Evolutionary conservation across 2,113 vertebrate species (phyloP).

Genomic region (Rana temporaria): DNA sequence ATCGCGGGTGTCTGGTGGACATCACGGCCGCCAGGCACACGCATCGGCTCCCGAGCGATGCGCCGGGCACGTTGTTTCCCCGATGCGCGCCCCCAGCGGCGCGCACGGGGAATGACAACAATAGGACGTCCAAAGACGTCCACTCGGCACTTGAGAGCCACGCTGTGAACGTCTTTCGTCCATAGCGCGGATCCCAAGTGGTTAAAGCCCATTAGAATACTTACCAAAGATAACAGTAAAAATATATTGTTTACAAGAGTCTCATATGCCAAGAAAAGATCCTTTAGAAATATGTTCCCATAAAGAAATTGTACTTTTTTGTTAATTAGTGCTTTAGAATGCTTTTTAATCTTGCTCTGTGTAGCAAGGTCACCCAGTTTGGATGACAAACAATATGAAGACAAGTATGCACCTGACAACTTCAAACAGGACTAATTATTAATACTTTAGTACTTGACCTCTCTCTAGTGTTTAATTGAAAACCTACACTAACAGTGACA

Average conservation of each 20-base stretch:
- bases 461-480: neutral
- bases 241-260: neutral
- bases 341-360: neutral
- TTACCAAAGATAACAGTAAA: neutral
- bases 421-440: neutral
- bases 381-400: neutral
- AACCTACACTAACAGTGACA: neutral
- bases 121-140: too few species aligned
- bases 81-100: too few species aligned
- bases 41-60: too few species aligned
- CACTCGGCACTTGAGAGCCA: too few species aligned
- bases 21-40: too few species aligned
- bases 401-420: neutral
- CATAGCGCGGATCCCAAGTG: too few species aligned
- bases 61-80: too few species aligned
- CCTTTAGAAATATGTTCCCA: neutral
- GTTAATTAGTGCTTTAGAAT: neutral
- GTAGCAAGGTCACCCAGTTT: neutral
- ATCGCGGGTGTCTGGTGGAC: too few species aligned
- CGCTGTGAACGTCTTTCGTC: too few species aligned
- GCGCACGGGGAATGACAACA: too few species aligned
- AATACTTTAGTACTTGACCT: neutral
- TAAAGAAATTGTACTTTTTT: neutral
- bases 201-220: too few species aligned
- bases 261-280: too few species aligned